Percentiles rank a stretch among this genome's conserved stretches.
phyloP scores from a whole-genome alignment of 2,888 invertebrate species.

The Lasioglossum oenotherae region DNA sequence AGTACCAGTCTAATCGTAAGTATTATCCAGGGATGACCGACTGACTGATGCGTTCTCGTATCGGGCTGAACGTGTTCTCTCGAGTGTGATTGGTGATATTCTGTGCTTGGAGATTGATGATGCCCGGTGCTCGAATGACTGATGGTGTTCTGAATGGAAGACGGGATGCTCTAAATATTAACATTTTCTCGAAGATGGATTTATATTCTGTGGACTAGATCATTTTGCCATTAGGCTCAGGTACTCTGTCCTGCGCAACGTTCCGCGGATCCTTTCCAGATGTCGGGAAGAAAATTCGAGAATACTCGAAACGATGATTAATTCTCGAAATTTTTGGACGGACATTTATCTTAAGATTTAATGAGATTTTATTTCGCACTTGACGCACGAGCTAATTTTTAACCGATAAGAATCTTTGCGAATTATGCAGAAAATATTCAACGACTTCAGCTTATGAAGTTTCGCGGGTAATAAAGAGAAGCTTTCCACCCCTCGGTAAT shows the following conservation, averaged over 20 bases:
- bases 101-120: constrained; percentile 12
- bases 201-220: background rate
- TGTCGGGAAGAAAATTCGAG: background rate
- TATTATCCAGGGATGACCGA: constrained; percentile 16
- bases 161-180: constrained; percentile 6
- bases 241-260: background rate
- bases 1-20: constrained; percentile 7
- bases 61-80: constrained; percentile 8
- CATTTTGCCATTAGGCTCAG: background rate
- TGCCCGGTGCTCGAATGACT: background rate
- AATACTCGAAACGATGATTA: background rate
- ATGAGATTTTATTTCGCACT: background rate
- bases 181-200: constrained; percentile 18
- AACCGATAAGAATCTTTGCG: background rate
- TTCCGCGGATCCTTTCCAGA: background rate
- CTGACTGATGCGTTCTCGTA: constrained; percentile 19
- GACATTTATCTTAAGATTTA: background rate
- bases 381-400: background rate
- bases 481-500: constrained; percentile 5
- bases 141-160: constrained; percentile 4
- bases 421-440: constrained; percentile 6
- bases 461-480: constrained; percentile 15
- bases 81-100: constrained; percentile 19
- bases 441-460: background rate
- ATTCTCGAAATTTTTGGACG: background rate